phyloP scores from a whole-genome alignment of 2,888 invertebrate genomes.

The Panzeria rudis region DNA sequence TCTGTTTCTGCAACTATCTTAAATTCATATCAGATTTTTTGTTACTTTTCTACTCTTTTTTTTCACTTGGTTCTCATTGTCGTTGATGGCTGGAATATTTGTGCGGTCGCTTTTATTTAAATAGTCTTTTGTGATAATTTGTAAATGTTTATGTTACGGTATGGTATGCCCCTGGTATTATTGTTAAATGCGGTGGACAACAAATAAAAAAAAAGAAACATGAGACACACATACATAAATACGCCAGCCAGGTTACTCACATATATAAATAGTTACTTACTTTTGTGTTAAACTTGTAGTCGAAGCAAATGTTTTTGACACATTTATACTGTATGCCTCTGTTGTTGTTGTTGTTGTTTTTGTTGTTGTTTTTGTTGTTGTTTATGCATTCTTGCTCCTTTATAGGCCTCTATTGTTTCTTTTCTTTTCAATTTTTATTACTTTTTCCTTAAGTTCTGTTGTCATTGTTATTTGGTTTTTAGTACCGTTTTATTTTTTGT shows the following conservation, averaged over 20 bases:
- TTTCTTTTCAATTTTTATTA: conserved; percentile 48
- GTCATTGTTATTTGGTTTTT: conserved; percentile 62
- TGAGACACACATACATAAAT: conserved; percentile 6
- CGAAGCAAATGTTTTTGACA: conserved; percentile 65
- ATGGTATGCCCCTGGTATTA: conserved; percentile 59
- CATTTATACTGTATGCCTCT: conserved; percentile 57
- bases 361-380: conserved; percentile 48
- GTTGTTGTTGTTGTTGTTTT: conserved; percentile 38
- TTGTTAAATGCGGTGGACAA: conserved; percentile 62
- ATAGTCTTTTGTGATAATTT: conserved; percentile 68
- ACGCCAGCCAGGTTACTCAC: not conserved
- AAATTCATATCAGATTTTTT: conserved; percentile 46
- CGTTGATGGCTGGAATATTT: conserved; percentile 32
- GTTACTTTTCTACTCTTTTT: not conserved
- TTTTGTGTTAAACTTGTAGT: conserved; percentile 35
- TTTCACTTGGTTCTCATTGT: conserved; percentile 22
- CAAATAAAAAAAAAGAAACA: conserved; percentile 48
- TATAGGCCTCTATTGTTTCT: conserved; percentile 52
- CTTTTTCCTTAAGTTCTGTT: conserved; percentile 30
- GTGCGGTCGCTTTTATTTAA: conserved; percentile 65
- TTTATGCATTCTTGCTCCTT: conserved; percentile 38
- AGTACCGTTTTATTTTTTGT: conserved; percentile 64
- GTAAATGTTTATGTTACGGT: conserved; percentile 66
- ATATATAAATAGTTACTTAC: not conserved
- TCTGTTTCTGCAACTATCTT: conserved; percentile 20